A percentile compares a stretch with the other conserved stretches of the same genome.
Conservation (phyloP, 2,113 vertebrate species). For the Forbesichthys agassizii region DNA sequence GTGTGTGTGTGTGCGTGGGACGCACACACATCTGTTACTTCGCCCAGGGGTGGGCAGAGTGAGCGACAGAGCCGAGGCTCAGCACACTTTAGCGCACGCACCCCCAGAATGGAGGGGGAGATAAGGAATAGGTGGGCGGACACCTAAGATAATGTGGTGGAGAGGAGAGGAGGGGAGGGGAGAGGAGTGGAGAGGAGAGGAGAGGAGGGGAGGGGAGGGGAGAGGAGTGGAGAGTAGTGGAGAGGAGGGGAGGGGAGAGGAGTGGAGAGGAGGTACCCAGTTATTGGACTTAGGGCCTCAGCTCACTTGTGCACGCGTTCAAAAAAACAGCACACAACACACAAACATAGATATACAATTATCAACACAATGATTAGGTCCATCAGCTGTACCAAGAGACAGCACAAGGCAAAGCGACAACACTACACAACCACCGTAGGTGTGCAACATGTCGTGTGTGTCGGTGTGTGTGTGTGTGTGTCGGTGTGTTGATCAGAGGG, state of each 20-base stretch:
- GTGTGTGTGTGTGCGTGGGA: constrained; percentile 26
- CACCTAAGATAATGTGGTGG: constrained; percentile 40
- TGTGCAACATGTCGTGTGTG: constrained; percentile 11
- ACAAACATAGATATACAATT: not conserved
- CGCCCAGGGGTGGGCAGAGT: constrained; percentile 44
- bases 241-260: constrained; percentile 1
- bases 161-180: not conserved
- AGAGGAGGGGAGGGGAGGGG: not conserved
- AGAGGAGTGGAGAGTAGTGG: not conserved
- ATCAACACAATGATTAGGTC: not conserved
- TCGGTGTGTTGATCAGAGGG: constrained; percentile 1
- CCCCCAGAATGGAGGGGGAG: constrained; percentile 37
- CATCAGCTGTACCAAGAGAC: not conserved
- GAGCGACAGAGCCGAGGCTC: constrained; percentile 19
- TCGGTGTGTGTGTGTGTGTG: constrained; percentile 2
- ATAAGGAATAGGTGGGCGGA: constrained; percentile 59
- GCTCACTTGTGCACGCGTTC: not conserved
- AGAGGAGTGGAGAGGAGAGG: not conserved
- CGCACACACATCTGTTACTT: constrained; percentile 68
- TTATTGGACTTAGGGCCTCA: constrained; percentile 13
- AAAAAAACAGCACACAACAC: not conserved
- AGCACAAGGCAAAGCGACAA: not conserved
- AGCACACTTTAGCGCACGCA: constrained; percentile 38
- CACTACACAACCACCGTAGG: not conserved
- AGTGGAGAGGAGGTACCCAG: not conserved